Conservation (phyloP, 2,888 invertebrate species). For the Plemyria rubiginata region DNA sequence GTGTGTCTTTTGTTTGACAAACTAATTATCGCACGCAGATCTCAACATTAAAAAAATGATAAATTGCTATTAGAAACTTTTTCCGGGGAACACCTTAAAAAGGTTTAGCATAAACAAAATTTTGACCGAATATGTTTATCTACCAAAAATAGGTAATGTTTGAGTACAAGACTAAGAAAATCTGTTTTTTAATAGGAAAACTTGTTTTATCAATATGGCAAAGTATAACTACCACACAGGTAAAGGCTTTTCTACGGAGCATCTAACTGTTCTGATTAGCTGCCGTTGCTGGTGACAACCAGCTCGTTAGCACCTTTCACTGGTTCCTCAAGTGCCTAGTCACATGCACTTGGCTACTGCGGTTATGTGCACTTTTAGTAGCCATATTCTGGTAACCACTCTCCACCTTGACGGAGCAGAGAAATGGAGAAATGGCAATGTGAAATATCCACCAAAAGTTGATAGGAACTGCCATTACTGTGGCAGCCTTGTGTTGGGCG, state of each 20-base stretch:
- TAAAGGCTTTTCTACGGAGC: constrained; percentile 13
- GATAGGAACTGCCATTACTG: not conserved
- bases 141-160: too few species aligned
- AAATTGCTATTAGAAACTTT: too few species aligned
- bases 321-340: constrained; percentile 11
- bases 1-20: too few species aligned
- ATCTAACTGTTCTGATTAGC: constrained; percentile 24
- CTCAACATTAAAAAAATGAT: too few species aligned
- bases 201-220: not conserved
- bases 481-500: not conserved
- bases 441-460: not conserved
- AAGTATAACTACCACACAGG: not conserved
- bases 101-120: too few species aligned
- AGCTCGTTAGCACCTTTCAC: constrained; percentile 46
- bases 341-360: constrained; percentile 2
- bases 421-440: not conserved
- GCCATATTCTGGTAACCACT: too few species aligned
- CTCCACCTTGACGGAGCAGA: not conserved
- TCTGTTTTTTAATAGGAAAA: too few species aligned
- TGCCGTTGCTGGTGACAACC: constrained; percentile 19
- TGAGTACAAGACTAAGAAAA: too few species aligned
- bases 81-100: too few species aligned
- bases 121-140: too few species aligned
- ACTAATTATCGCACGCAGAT: too few species aligned
- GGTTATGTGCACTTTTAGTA: too few species aligned